Evolutionary conservation across 2,888 invertebrate species (phyloP), one percentile per base, ranked within the genome.

Genomic region (Lacanobia oleracea): DNA sequence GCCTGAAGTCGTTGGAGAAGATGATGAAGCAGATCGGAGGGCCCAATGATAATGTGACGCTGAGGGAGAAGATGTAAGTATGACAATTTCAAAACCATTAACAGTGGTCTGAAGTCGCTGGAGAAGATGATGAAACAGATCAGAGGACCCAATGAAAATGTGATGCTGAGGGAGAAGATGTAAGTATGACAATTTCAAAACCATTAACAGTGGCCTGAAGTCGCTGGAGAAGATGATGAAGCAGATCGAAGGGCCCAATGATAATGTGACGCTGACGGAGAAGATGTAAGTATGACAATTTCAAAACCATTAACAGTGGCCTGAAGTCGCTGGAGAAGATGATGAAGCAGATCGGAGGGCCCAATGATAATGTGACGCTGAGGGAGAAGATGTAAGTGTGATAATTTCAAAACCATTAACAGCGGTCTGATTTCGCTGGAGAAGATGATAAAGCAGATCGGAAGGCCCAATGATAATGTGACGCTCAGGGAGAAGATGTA

Each of bases 11-110:
- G 7, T 92, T 98, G 83, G 98, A 98, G 89, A 97, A 97, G 89
- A 97, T 97, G 86, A 94, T 97, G 86, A 98, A 97, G 91, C 96
- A 97, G 79, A 97, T 98, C 81, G 98, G 98, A 45, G 98, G 98
- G 1, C 95, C 96, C 21, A 97, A 97, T 91, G 98, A 98, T 90
- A 97, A 97, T 91, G 97, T 97, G 50, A 93, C 93, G 78, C 80
- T 95, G 43, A 91, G 96, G 64, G 94, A 96, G 70, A 95, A 93
- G 83, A 94, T 96, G 95, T 96, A 72, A 93, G 88, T 45, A 63
- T 4, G 12, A 23, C 6, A 0, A 45, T 45, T 1, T 40, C 16
- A 45, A 45, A 14, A 8, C 9, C 40, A 97, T 98, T 66, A 98
- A 98, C 88, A 97, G 97, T 57, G 10, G 10, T 2, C 40, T 40